phyloP scores from a whole-genome alignment of 2,797 vertebrate genomes.

The Chloroceryle amazona region DNA sequence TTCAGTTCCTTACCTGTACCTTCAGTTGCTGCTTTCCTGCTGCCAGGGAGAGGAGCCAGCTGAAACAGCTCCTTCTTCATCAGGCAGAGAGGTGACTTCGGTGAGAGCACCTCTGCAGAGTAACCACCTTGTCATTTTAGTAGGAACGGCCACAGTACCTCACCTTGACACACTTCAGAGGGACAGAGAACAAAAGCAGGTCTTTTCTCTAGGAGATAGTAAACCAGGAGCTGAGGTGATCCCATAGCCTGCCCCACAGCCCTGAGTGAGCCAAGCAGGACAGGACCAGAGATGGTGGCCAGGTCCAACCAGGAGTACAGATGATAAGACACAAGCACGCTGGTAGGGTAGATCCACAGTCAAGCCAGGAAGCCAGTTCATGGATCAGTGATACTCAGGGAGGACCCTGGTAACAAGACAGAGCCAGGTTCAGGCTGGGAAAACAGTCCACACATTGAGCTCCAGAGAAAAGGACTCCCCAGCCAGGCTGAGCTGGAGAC shows the following conservation, averaged over 20 bases:
- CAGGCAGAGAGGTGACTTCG: neutral
- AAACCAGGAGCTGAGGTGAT: neutral
- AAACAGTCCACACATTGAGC: accelerated
- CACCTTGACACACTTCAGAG: neutral
- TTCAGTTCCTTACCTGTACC: neutral
- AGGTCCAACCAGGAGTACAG: neutral
- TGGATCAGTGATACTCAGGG: neutral
- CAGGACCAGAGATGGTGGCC: neutral
- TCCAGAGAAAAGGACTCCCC: neutral
- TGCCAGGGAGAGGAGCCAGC: neutral
- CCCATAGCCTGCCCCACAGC: neutral
- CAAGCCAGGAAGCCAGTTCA: neutral
- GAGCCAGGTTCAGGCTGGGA: neutral
- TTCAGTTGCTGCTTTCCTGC: neutral
- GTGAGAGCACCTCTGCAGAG: neutral
- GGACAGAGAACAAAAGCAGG: neutral
- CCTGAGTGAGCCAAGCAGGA: neutral
- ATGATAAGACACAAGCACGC: neutral
- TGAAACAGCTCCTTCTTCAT: neutral
- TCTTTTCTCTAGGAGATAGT: neutral
- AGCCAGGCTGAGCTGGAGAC: neutral
- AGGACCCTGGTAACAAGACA: neutral
- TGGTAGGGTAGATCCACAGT: neutral
- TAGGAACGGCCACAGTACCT: neutral
- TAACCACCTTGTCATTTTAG: neutral